These are phyloP conservation scores for Pediacus dermestoides DNA, from an alignment of 2,888 invertebrate genomes.

Conservation along the genomic window DNA sequence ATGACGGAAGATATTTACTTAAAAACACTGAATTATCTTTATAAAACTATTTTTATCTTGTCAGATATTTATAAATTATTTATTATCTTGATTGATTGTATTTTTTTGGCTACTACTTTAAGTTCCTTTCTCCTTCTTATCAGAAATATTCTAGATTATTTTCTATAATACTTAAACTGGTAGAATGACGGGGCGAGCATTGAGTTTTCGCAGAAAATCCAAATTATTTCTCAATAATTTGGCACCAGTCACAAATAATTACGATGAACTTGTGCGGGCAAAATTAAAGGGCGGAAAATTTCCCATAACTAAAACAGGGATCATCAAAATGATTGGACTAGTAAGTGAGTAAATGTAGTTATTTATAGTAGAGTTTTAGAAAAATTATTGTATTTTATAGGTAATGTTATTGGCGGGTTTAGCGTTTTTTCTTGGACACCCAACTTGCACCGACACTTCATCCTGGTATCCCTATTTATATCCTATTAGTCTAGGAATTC, in stretches of 20 bases:
- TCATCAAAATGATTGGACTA: constrained; percentile 32
- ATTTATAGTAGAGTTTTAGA: background rate
- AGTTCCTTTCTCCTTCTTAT: too few species aligned
- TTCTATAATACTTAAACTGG: too few species aligned
- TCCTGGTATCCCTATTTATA: constrained; percentile 23
- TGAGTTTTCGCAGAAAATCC: constrained; percentile 26
- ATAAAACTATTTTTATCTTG: too few species aligned
- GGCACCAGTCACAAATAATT: constrained; percentile 28
- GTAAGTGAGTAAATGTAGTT: constrained; percentile 23
- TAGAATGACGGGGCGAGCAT: constrained; percentile 24
- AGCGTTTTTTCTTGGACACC: constrained; percentile 17
- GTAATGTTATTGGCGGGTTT: constrained; percentile 17
- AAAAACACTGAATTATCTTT: too few species aligned
- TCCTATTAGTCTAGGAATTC: constrained; percentile 17
- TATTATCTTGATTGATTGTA: too few species aligned
- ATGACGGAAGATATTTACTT: too few species aligned
- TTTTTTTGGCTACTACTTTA: too few species aligned
- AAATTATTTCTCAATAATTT: constrained; percentile 27
- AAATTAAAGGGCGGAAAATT: constrained; percentile 34
- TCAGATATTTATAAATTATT: too few species aligned
- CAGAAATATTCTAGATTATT: too few species aligned
- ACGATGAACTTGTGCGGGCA: constrained; percentile 31
- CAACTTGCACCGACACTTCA: constrained; percentile 14
- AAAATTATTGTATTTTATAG: constrained; percentile 14
- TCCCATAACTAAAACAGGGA: constrained; percentile 31